Conservation (phyloP, 2,113 vertebrate species). For the Myotis brandtii region DNA sequence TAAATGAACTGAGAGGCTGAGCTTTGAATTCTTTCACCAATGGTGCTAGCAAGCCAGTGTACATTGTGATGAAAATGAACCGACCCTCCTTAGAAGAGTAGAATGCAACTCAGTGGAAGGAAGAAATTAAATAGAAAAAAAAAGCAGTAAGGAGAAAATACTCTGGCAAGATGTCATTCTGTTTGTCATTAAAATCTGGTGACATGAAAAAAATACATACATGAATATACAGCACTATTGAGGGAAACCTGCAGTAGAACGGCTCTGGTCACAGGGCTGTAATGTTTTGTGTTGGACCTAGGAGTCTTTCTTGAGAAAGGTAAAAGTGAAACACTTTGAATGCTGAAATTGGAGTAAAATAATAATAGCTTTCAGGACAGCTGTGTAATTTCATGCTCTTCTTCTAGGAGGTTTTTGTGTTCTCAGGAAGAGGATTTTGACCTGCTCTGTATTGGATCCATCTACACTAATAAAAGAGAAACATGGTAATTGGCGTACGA, state of each 20-base stretch:
- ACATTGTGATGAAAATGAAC: constrained; percentile 72
- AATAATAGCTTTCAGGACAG: constrained; percentile 55
- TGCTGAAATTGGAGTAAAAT: constrained; percentile 41
- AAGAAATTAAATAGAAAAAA: constrained; percentile 20
- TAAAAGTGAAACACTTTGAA: constrained; percentile 45
- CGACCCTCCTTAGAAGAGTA: constrained; percentile 57
- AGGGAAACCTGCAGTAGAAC: neutral
- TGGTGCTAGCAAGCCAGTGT: constrained; percentile 31
- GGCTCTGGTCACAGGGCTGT: neutral
- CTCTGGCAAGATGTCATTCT: neutral
- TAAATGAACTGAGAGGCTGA: constrained; percentile 67
- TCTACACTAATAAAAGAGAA: no score
- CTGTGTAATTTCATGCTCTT: constrained; percentile 54
- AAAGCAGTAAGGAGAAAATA: neutral
- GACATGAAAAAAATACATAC: neutral
- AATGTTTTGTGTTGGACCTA: constrained; percentile 24
- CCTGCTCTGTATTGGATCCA: constrained; percentile 55
- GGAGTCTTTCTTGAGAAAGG: constrained; percentile 31
- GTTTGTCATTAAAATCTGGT: neutral
- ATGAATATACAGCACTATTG: neutral
- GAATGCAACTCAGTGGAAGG: constrained; percentile 48
- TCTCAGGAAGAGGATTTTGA: constrained; percentile 45
- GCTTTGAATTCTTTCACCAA: constrained; percentile 68
- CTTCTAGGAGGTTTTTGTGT: constrained; percentile 58
- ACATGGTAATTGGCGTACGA: no score